These are phyloP conservation scores for Autographa pulchrina DNA, from an alignment of 2,888 invertebrate genomes.

Conservation along the genomic window DNA sequence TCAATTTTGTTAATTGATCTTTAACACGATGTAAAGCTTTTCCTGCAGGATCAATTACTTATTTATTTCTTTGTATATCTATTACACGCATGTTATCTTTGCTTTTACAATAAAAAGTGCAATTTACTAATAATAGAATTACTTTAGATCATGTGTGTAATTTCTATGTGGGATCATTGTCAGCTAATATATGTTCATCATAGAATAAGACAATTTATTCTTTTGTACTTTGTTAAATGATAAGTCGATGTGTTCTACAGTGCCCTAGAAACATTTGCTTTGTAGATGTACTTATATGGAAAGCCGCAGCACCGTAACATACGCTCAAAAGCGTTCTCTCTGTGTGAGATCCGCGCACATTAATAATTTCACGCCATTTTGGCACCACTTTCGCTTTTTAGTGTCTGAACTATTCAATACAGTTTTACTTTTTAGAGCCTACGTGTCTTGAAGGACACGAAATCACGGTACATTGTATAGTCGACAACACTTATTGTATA, in stretches of 20 bases:
- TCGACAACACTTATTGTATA: neutral
- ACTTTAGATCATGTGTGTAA: neutral
- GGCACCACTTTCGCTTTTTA: constrained; percentile 41
- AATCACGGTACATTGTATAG: neutral
- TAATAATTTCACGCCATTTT: constrained; percentile 44
- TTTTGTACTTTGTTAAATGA: too few species aligned
- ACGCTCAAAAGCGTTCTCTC: constrained; percentile 16
- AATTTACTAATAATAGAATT: neutral
- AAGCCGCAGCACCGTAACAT: neutral
- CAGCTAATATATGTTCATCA: neutral
- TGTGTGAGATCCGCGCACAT: constrained; percentile 12
- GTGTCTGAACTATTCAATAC: constrained; percentile 16
- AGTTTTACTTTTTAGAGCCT: neutral
- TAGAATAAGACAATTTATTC: too few species aligned
- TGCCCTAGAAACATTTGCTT: neutral
- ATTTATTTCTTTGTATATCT: constrained; percentile 10
- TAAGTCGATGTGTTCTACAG: neutral
- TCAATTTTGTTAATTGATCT: neutral
- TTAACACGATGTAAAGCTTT: neutral
- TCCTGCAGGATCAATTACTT: constrained; percentile 8
- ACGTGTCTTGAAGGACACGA: neutral
- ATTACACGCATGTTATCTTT: constrained; percentile 3
- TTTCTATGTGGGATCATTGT: neutral
- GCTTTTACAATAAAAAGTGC: neutral
- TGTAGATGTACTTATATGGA: neutral